A percentile compares a stretch with the other conserved stretches of the same genome.
phyloP scores from a whole-genome alignment of 2,797 vertebrate species.

The Spinus olivaceus region DNA sequence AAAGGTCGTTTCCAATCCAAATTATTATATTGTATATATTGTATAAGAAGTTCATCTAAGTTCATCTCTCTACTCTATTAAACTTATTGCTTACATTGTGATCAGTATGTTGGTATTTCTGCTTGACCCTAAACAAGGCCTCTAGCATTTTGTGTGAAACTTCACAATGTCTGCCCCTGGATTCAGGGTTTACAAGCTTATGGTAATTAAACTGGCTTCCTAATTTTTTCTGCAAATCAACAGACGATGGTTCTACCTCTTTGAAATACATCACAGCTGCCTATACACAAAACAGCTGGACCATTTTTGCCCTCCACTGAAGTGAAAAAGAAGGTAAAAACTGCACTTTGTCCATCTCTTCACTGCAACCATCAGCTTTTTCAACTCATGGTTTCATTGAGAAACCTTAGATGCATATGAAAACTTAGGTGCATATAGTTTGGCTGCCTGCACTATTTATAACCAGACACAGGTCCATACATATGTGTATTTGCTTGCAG shows the following conservation, averaged over 20 bases:
- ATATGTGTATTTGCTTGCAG: neutral
- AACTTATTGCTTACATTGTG: neutral
- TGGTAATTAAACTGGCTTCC: neutral
- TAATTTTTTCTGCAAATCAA: neutral
- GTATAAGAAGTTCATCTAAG: neutral
- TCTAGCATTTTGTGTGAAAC: neutral
- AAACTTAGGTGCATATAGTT: neutral
- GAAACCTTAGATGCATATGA: neutral
- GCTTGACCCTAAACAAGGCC: neutral
- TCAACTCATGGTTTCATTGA: neutral
- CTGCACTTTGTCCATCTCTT: neutral
- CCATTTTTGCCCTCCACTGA: neutral
- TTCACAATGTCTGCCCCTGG: neutral
- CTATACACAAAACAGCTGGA: neutral
- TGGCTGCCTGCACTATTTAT: neutral
- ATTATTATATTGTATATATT: neutral
- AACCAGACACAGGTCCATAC: neutral
- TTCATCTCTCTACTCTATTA: neutral
- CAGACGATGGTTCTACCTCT: neutral
- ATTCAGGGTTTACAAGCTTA: neutral
- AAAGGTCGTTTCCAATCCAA: neutral
- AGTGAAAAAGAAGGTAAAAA: neutral
- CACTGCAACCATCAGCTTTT: neutral
- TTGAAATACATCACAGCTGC: neutral
- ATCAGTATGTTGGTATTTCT: neutral